Evolutionary conservation across 2,113 vertebrate species (phyloP).

Genomic region (Amblyornis subalaris): DNA sequence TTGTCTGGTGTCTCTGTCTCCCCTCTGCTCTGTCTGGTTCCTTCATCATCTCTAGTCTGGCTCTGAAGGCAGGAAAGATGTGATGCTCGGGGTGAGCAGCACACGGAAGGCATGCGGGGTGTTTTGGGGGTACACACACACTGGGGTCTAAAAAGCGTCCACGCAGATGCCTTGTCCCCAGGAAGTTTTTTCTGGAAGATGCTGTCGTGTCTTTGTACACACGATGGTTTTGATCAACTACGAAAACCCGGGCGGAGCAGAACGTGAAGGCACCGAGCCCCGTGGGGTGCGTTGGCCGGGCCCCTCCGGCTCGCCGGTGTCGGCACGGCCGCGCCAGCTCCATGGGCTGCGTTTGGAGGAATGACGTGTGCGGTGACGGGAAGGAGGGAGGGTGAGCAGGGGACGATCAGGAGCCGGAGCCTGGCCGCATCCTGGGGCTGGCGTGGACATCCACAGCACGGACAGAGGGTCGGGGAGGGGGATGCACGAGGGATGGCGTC

Average conservation of each 20-base stretch:
- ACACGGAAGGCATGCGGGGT: not conserved
- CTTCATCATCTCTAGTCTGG: not conserved
- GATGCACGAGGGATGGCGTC: not conserved
- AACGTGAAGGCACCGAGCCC: fast-evolving
- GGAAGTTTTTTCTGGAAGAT: not conserved
- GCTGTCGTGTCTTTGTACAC: not conserved
- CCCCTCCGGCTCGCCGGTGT: not conserved
- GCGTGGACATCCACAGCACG: not conserved
- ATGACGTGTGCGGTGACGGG: slow-evolving; percentile 1
- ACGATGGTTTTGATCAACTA: not conserved
- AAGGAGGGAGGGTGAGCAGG: not conserved
- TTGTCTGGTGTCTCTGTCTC: not conserved
- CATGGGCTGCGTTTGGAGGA: not conserved
- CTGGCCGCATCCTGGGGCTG: not conserved
- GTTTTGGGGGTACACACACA: fast-evolving
- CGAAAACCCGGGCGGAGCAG: fast-evolving
- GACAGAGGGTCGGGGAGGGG: not conserved
- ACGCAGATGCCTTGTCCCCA: not conserved
- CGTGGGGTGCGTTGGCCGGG: fast-evolving
- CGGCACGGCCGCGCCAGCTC: not conserved
- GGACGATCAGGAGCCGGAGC: not conserved
- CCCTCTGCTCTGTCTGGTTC: not conserved
- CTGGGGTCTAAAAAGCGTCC: not conserved
- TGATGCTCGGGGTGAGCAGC: not conserved
- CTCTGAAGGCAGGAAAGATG: not conserved